Evolutionary conservation across 2,888 invertebrate genomes (phyloP).

Genomic region (Ormyrus labotus): DNA sequence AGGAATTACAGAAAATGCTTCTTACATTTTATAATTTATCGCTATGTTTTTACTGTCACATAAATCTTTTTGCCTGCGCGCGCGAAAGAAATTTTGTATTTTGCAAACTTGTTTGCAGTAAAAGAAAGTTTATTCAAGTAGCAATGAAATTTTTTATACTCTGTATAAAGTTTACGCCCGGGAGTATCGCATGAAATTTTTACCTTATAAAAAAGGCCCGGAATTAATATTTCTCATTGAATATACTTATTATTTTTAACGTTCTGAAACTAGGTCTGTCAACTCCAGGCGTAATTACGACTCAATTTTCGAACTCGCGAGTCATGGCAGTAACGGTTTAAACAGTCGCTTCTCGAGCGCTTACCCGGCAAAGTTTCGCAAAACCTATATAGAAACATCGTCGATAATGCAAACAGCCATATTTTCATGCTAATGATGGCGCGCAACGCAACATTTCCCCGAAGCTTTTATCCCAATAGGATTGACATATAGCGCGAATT

Average conservation of each 20-base stretch:
- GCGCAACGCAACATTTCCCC: background rate
- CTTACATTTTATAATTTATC: background rate
- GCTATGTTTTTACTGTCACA: constrained; percentile 8
- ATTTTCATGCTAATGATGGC: constrained; percentile 22
- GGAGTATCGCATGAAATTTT: too few relatives aligned
- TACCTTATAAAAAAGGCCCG: too few relatives aligned
- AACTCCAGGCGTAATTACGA: too few relatives aligned
- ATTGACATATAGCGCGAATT: constrained; percentile 28
- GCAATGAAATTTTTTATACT: background rate
- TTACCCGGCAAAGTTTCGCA: background rate
- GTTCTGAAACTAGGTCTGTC: too few relatives aligned
- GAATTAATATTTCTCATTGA: too few relatives aligned
- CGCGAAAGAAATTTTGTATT: constrained; percentile 17
- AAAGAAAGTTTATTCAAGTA: constrained; percentile 11
- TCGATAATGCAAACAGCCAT: background rate
- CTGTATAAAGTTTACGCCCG: background rate
- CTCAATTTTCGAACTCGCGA: too few relatives aligned
- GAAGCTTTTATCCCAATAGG: constrained; percentile 32
- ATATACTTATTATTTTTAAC: too few relatives aligned
- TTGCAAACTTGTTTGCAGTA: background rate
- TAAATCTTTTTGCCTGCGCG: constrained; percentile 2
- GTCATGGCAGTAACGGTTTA: too few relatives aligned
- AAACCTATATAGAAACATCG: background rate
- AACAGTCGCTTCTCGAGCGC: too few relatives aligned
- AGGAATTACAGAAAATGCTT: background rate